Evolutionary conservation across 2,888 invertebrate species (phyloP), one percentile per base, ranked within the genome.

Genomic region (Patella caerulea): DNA sequence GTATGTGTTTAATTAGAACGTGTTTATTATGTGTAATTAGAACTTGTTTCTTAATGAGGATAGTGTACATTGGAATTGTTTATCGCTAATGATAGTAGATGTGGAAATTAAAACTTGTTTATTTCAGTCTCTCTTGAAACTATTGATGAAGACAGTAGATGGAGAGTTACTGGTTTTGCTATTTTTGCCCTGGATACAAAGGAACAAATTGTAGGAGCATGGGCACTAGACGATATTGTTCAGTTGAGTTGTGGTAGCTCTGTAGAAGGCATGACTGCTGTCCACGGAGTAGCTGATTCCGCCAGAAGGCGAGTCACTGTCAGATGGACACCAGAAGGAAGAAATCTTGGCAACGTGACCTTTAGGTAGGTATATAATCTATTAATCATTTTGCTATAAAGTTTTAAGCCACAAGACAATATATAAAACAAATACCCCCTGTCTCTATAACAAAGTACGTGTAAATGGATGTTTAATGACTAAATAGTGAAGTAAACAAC

Each of bases 131-230:
- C 15, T 19, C n/a, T 65, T 65, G 65, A 19, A 65, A 65, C 65
- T 19, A 65, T 65, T 15, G 65, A 65, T 15, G 2, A 7, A 12
- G 19, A 2, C 65, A 19, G n/a, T 9, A 12, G 15, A 2, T 65
- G 65, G 65, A 15, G 65, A 19, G 65, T 65, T 19, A 65, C 7
- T 65, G 65, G 65, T 65, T 65, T 65, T 15, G 19, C 65, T 9
- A 19, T 65, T 65, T 65, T 65, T 15, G 65, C 65, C 7, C n/a
- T 65, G 65, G 65, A 65, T 65, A n/a, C n/a, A 65, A 19, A 65
- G 0, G 65, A 65, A 19, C 9, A 19, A 11, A 65, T 65, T 19
- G 65, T 65, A 19, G 65, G 65, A 2, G 9, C n/a, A 15, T 65
- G 65, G 65, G 65, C 65, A 19, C n/a, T 11, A 65, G 65, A 19